Evolutionary conservation across 2,888 invertebrate genomes (phyloP), one percentile per base, ranked within the genome.

Genomic region (Carcina quercana): DNA sequence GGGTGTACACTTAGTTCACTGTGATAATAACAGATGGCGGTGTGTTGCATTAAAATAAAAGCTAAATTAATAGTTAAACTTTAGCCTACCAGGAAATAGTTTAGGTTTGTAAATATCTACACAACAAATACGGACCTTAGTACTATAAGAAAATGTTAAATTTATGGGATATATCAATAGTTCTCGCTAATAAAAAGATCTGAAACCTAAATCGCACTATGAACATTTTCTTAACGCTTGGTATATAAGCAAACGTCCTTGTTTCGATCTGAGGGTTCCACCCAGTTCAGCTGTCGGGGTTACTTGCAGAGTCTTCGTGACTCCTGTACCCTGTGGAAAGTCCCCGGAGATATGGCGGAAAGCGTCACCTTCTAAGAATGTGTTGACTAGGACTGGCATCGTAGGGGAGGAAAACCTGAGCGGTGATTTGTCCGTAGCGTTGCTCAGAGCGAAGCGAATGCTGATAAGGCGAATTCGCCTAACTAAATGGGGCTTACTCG

Each of bases 401-500:
- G 70, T 50, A 78, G 78, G 76, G 80, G 37, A 56, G 74, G 74
- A 20, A 5, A 22, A 78, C 75, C 76, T 58, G 78, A 15, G 52
- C 66, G 64, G 45, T 30, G 42, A 40, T 48, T 42, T 12, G 40
- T 45, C 54, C 61, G 59, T 60, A 73, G 73, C 70, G 63, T 78
- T 83, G 79, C 79, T 85, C 85, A 82, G 74, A 84, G 79, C 85
- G 66, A 48, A 85, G 85, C 43, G 45, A 67, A 85, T 84, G 73
- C 72, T 75, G 75, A 55, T 50, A 50, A 51, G 64, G 53, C 37
- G 25, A 12, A 8, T 7, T 38, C 6, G 58, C 53, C 62, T 58
- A 80, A 84, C 85, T 27, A 79, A 85, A 85, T 83, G 84, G 85
- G 84, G 85, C 85, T 84, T 73, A 85, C 74, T 85, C 71, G 76